Evolutionary conservation across 1,140 invertebrate species (phyloP), one percentile per base, ranked within the genome.

Genomic region (Drosophila guanche): DNA sequence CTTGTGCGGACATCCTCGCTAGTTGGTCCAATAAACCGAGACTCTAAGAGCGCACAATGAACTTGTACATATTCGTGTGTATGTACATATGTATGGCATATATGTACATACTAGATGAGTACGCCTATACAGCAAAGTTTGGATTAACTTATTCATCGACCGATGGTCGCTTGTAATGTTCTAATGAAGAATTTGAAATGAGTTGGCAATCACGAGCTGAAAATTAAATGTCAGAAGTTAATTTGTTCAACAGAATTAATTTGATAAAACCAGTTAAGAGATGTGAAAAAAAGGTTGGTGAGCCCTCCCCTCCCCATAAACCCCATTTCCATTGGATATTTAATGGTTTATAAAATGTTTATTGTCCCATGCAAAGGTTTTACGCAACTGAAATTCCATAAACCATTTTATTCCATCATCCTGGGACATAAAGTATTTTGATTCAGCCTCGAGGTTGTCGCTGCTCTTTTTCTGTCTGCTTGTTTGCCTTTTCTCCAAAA

Each of bases 11-110:
- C 73, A 65, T 65, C 53, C 48, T 55, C 47, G 74, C 77, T 77
- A 86, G 77, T 86, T 67, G 69, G 58, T 75, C 65, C 69, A 77
- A 86, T 81, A 86, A 81, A 75, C 65, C 63, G 69, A 53, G 71
- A 77, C 76, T 78, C 81, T 73, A 81, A 78, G 68, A 68, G 76
- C 51, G 63, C 75, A 20, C 50, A 22, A 10, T 33, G 27, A 65
- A 16, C 48, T 22, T 16, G 4, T 46, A 16, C 46, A 46, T 40
- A 61, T 48, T 43, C 54, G 16, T 20, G 16, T 20, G 16, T 20
- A 20, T 20, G 59, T 53, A 27, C 59, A 52, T 41, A 67, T 53
- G 65, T 67, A 53, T 40, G 40, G 16, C 16, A 20, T 20, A 20
- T 20, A 20, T 20, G 16, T 20, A 20, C 16, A 20, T 20, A 20